Base-by-base conservation (phyloP, 2,888 invertebrate species). In the Drosophila flavopinicola region DNA sequence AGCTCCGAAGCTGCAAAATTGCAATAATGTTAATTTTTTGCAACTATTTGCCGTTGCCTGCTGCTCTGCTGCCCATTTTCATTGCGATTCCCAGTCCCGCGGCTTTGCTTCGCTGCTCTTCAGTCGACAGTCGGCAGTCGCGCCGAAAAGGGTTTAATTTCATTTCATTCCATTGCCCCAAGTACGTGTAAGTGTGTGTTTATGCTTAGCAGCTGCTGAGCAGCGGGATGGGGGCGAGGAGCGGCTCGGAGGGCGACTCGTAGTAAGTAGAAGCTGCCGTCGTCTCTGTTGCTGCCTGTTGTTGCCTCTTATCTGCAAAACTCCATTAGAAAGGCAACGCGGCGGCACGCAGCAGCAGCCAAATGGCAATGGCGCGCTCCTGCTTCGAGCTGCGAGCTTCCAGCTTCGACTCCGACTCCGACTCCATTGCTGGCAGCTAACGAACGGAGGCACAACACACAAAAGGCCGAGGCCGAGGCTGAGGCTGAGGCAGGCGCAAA, bases 111-210 rank as follows among this genome's bases (percentile, higher is more conserved):
- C 39, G 33, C 5, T 24, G 13, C 41, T 47, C 47, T 29, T 39
- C 51, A 35, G 48, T n/a, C n/a, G n/a, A n/a, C n/a, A 20, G 42
- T n/a, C 78, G 57, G 65, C 66, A 49, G 49, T 68, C 82, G 60
- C 44, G 20, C 72, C 86, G 57, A 87, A 85, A 82, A 85, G 86
- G 88, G 88, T 85, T 85, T 85, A 87, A 87, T 85, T 85, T 85
- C 85, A 87, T 85, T 85, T 83, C 66, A 73, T 66, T 47, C 58
- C 80, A 64, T 65, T 66, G 65, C 69, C 63, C 41, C 80, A 84
- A 74, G 78, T 83, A 83, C 77, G 87, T 86, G 80, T 80, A 79
- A 86, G 80, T 80, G 87, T 80, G 80, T 80, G 87, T 84, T 80
- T 84, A 80, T 80, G 87, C 60, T 58, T 56, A 58, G 69, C 86